Evolutionary conservation across 2,888 invertebrate species (phyloP).

Genomic region (Maniola hyperantus): DNA sequence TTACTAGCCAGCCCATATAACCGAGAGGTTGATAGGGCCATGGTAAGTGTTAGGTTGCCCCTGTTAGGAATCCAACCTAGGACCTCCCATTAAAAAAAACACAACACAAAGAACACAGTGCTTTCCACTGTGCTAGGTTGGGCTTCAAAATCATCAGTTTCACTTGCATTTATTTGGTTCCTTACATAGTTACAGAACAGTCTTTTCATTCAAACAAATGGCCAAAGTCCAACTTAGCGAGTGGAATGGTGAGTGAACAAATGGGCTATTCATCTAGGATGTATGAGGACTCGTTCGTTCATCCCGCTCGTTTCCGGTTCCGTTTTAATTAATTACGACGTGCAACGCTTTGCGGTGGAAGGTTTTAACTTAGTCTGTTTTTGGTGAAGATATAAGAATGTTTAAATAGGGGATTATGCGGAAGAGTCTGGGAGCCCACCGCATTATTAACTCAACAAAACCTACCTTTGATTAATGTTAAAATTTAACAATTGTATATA

Average conservation of each 20-base stretch:
- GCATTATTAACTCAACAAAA: background rate
- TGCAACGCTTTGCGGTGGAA: conserved; percentile 34
- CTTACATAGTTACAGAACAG: background rate
- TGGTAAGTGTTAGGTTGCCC: too few relatives aligned
- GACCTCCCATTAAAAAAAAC: too few relatives aligned
- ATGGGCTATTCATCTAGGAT: conserved; percentile 32
- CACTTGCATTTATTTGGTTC: background rate
- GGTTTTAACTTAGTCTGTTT: conserved; percentile 35
- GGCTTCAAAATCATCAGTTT: background rate
- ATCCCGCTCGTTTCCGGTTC: conserved; percentile 37
- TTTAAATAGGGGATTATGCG: background rate
- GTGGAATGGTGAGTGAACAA: conserved; percentile 30
- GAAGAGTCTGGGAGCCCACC: too few relatives aligned
- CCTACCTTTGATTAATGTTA: background rate
- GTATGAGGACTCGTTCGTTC: conserved; percentile 34
- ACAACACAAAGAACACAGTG: too few relatives aligned
- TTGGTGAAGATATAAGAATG: conserved; percentile 15
- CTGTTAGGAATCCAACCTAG: too few relatives aligned
- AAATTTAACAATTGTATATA: too few relatives aligned
- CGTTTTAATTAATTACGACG: conserved; percentile 43
- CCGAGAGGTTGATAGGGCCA: too few relatives aligned
- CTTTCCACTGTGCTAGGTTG: background rate
- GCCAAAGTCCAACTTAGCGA: conserved; percentile 27
- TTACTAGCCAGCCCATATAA: too few relatives aligned
- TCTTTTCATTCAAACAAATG: conserved; percentile 12